Evolutionary conservation across 2,888 invertebrate species (phyloP), one percentile per base, ranked within the genome.

Genomic region (Oeneis ivallda): DNA sequence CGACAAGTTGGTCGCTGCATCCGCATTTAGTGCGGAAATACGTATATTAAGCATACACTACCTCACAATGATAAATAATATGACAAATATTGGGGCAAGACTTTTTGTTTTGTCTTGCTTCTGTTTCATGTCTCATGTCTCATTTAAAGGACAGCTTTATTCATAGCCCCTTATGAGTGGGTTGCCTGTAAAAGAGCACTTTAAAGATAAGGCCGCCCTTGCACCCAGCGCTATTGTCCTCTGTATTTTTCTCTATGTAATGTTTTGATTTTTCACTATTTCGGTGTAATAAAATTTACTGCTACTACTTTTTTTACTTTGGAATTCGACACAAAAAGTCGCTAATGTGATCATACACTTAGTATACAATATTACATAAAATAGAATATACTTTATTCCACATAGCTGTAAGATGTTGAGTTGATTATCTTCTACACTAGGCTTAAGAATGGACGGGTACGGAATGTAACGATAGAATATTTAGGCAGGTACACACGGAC

Each of bases 331-430:
- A 54, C 17, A 11, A 39, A 17, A 54, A 6, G 17, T 56, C 41
- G 56, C 56, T 56, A 41, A 39, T 56, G 56, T 56, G 41, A 3
- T 41, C 41, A 11, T 39, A 39, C 54, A 74, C 77, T 85, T 84
- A 80, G 72, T 73, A 77, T 78, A 79, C 75, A 77, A 75, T 77
- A 73, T 75, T 73, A 75, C 75, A 73, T 73, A 62, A 58, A 62
- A 52, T 64, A 56, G 39, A 6, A 71, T 79, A 66, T 70, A 73
- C 67, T 82, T 86, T 86, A 90, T 90, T 90, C 90, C 90, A 89
- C 78, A 76, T 88, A 89, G 86, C 64, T 70, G 64, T 89, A 89
- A 87, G 85, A 82, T 79, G 85, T 87, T 85, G 84, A 84, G 80
- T 86, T 84, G 79, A 79, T 62, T 62, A 80, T 72, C 79, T 54